Evolutionary conservation across 2,797 vertebrate genomes (phyloP).

Genomic region (Pogonophryne albipinna): DNA sequence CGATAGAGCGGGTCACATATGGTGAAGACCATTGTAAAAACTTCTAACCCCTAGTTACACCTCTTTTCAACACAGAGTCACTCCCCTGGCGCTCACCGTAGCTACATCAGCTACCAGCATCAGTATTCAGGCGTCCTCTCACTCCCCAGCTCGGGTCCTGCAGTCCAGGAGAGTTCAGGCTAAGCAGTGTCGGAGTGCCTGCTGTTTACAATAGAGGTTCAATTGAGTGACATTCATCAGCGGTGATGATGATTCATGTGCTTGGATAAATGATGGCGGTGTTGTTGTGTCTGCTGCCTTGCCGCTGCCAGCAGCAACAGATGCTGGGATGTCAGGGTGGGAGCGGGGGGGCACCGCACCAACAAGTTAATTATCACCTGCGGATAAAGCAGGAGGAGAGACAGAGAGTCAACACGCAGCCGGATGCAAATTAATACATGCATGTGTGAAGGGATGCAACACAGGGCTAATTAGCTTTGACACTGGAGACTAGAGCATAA

Average conservation of each 20-base stretch:
- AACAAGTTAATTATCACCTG: slow-evolving; percentile 74
- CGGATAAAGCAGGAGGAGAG: slow-evolving; percentile 17
- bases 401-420: slow-evolving; percentile 19
- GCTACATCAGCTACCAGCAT: background rate
- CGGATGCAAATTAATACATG: slow-evolving; percentile 30
- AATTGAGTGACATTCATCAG: slow-evolving; percentile 52
- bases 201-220: slow-evolving; percentile 59
- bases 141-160: background rate
- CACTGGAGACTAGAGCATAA: background rate
- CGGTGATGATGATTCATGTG: slow-evolving; percentile 63
- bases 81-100: too few relatives aligned
- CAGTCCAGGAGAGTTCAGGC: background rate
- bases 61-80: too few relatives aligned
- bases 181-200: slow-evolving; percentile 44
- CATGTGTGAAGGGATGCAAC: slow-evolving; percentile 20
- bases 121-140: background rate
- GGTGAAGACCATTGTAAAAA: too few relatives aligned
- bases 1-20: too few relatives aligned
- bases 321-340: slow-evolving; percentile 57
- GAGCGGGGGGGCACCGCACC: slow-evolving; percentile 15
- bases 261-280: slow-evolving; percentile 34
- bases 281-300: slow-evolving; percentile 13
- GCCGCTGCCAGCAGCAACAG: slow-evolving; percentile 58
- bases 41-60: too few relatives aligned
- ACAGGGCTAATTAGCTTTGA: slow-evolving; percentile 29